Conservation (phyloP, 1,140 invertebrate species). For the Drosophila orosa region DNA sequence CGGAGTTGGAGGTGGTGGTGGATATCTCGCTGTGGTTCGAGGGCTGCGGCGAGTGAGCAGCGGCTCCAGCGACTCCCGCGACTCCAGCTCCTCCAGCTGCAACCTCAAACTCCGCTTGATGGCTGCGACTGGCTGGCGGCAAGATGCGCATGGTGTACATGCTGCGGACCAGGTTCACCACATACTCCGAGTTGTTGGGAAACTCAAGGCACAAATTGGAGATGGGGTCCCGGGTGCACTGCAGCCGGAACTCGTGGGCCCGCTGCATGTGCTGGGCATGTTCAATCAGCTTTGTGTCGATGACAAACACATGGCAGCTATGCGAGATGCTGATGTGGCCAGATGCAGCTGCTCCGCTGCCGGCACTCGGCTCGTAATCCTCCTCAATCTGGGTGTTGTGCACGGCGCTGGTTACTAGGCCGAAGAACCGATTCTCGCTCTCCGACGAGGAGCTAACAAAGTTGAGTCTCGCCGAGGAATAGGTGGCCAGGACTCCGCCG, state of each 20-base stretch:
- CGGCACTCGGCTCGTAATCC: constrained; percentile 62
- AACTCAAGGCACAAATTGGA: constrained; percentile 93
- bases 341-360: constrained; percentile 10
- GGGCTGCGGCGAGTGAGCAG: constrained; percentile 91
- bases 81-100: constrained; percentile 20
- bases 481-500: constrained; percentile 89
- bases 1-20: constrained; percentile 95
- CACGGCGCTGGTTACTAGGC: constrained; percentile 93
- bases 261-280: constrained; percentile 91
- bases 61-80: constrained; percentile 42
- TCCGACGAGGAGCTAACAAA: constrained; percentile 96
- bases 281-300: constrained; percentile 93
- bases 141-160: constrained; percentile 87
- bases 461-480: constrained; percentile 93
- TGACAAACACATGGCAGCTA: constrained; percentile 97
- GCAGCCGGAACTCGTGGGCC: constrained; percentile 91
- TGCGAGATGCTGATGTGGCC: constrained; percentile 87
- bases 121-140: constrained; percentile 67
- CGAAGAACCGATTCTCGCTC: constrained; percentile 96
- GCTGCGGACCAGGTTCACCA: constrained; percentile 90
- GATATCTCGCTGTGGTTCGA: constrained; percentile 92
- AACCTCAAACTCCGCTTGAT: constrained; percentile 52
- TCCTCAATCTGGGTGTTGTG: constrained; percentile 84
- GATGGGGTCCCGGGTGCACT: constrained; percentile 89
- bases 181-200: constrained; percentile 93